A percentile compares a stretch with the other conserved stretches of the same genome.
These are phyloP conservation scores for Thumatha senex DNA, from an alignment of 2,888 invertebrate genomes.

Conservation along the genomic window DNA sequence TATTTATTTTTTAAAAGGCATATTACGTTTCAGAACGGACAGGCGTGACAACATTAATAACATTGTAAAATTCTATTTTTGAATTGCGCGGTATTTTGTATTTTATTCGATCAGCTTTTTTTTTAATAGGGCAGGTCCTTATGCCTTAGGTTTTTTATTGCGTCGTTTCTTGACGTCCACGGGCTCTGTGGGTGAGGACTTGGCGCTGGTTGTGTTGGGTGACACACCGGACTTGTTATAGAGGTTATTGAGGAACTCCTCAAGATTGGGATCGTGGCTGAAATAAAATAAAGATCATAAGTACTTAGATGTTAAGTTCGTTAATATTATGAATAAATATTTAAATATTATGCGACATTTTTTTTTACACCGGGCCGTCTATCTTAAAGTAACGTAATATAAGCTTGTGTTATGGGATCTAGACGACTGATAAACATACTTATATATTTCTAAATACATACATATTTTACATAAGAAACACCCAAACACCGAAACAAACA, in stretches of 20 bases:
- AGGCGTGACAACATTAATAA: constrained; percentile 25
- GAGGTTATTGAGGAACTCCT: constrained; percentile 91
- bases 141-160: constrained; percentile 69
- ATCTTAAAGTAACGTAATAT: too few relatives aligned
- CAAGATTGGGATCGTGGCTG: constrained; percentile 90
- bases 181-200: constrained; percentile 39
- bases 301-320: too few relatives aligned
- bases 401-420: too few relatives aligned
- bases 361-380: too few relatives aligned
- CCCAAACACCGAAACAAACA: too few relatives aligned
- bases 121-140: constrained; percentile 27
- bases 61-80: constrained; percentile 29
- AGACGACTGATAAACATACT: too few relatives aligned
- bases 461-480: too few relatives aligned
- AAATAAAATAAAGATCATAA: background rate
- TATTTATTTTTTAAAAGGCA: constrained; percentile 37
- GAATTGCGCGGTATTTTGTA: constrained; percentile 32
- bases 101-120: constrained; percentile 33
- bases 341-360: too few relatives aligned
- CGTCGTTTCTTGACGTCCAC: constrained; percentile 64
- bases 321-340: too few relatives aligned
- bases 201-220: constrained; percentile 44
- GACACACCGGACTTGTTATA: constrained; percentile 86
- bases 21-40: constrained; percentile 39
- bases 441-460: too few relatives aligned